Evolutionary conservation across 2,113 vertebrate genomes (phyloP), one percentile per base, ranked within the genome.

Genomic region (Tragelaphus strepsiceros): DNA sequence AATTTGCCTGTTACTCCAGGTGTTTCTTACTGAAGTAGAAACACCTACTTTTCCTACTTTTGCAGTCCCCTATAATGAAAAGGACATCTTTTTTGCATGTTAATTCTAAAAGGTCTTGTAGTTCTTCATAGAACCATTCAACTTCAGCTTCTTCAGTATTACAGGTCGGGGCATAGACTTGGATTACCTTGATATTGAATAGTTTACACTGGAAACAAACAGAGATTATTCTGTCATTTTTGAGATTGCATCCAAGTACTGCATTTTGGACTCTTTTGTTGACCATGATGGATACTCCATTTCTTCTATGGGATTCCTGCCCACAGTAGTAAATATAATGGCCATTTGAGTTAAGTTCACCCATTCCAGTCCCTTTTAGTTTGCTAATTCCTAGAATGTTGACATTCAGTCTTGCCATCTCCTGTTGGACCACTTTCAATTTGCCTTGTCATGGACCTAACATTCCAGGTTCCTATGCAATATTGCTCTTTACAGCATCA

Each of bases 331-430:
- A 64, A 16, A 64, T 64, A 64, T 19, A 4, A 19, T n/a, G 32
- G 32, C 17, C 62, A 19, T 17, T 13, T 64, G 62, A 64, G 32
- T 64, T 64, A 64, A 64, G 17, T 17, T 64, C 62, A n/a, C 62
- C 32, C 15, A n/a, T 64, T 64, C 62, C 32, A 64, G 30, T 64
- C 62, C 32, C n/a, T 64, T 64, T n/a, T 64, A 17, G 32, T 64
- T 64, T 0, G 0, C 30, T 64, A 16, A 67, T 67, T 67, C 32
- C 16, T 67, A 67, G 9, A 35, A 35, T 71, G 17, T 71, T 1
- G 2, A 35, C 0, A 0, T 71, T 71, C n/a, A 71, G 4, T 5
- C n/a, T 71, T 71, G n/a, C n/a, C 64, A 35, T 21, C 64, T 35
- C 64, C 8, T 71, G 9, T 35, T 71, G 35, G n/a, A 71, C n/a